A percentile compares a stretch with the other conserved stretches of the same genome.
These are phyloP conservation scores for Myotis myotis DNA, from an alignment of 2,797 vertebrate species.

Conservation along the genomic window DNA sequence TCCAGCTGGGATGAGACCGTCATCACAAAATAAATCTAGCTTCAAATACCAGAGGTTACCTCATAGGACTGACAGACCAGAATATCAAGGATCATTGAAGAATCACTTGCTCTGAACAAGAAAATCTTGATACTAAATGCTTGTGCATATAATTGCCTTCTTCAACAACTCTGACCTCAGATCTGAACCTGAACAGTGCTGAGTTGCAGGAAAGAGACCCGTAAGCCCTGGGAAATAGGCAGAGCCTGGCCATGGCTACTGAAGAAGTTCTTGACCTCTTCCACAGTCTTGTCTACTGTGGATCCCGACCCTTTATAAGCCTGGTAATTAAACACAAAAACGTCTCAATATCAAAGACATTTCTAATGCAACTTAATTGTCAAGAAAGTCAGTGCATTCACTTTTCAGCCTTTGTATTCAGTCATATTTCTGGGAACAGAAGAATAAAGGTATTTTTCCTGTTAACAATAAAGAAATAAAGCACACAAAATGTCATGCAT, in stretches of 20 bases:
- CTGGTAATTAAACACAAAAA: neutral
- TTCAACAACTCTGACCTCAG: neutral
- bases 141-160: neutral
- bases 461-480: slow-evolving; percentile 43
- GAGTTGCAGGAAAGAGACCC: neutral
- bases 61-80: neutral
- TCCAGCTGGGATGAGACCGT: rapidly evolving
- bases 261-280: neutral
- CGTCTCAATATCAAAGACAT: neutral
- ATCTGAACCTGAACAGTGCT: neutral
- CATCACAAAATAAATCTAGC: neutral
- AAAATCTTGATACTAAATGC: neutral
- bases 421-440: neutral
- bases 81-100: neutral
- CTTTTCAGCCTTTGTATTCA: neutral
- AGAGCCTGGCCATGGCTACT: neutral
- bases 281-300: neutral
- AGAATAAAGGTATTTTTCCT: slow-evolving; percentile 24
- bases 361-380: slow-evolving; percentile 25
- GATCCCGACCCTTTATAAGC: neutral
- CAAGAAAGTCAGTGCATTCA: neutral
- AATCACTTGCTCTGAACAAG: neutral
- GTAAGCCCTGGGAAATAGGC: rapidly evolving
- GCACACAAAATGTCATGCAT: neutral
- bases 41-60: neutral